Evolutionary conservation across 2,113 vertebrate genomes (phyloP), one percentile per base, ranked within the genome.

Genomic region (Cromileptes altivelis): DNA sequence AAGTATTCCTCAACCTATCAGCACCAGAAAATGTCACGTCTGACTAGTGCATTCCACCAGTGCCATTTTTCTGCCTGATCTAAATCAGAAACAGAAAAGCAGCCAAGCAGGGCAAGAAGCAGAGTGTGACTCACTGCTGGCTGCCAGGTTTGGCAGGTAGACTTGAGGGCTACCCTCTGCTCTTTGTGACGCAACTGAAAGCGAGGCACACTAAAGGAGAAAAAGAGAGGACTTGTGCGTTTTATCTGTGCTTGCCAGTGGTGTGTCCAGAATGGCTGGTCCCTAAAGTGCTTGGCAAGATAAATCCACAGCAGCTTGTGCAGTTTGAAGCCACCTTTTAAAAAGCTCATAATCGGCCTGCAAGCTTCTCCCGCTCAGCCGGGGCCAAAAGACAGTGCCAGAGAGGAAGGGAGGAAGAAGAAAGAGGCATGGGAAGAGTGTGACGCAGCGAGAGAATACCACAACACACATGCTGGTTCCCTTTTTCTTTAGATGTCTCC

Each of bases 141-240:
- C 80, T 78, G 75, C 71, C 64, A 50, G 76, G 45, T 73, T 68
- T 88, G 82, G 76, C 89, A 90, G 89, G 86, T 86, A 76, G 67
- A 91, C 80, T 81, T 40, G 72, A 83, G 85, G 88, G 65, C 71
- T 75, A 70, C 86, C 84, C 90, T 91, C 80, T 23, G 61, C 71
- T 80, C 21, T 65, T 55, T 23, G 68, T 86, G 87, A 91, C 14
- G 83, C 81, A 88, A 30, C 53, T 70, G 50, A 78, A 78, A 76
- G 62, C 1, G 2, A 78, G 47, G 62, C 70, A 62, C 57, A 82
- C 42, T 56, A 74, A 74, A 50, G 77, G 27, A 72, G 18, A 12
- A 40, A 56, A 62, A 40, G 3, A 0, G n/a, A 71, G 8, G 47
- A 71, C 62, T 56, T 3, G 57, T 49, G 80, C 33, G 18, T 17